Evolutionary conservation across 2,113 vertebrate species (phyloP).

Genomic region (Sus scrofa): DNA sequence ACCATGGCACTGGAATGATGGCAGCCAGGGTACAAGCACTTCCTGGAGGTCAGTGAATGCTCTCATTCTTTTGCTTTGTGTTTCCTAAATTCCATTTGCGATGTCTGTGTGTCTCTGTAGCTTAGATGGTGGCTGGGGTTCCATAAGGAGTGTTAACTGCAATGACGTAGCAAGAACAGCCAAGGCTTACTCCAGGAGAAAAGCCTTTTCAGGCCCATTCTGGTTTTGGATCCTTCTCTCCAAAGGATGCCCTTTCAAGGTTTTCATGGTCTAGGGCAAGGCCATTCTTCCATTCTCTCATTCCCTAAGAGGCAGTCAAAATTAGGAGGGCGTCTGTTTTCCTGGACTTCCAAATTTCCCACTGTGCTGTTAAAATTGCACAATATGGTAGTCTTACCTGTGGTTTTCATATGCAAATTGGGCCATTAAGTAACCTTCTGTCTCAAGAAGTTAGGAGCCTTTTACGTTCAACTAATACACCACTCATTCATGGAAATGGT

Average conservation of each 20-base stretch:
- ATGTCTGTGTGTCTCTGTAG: neutral
- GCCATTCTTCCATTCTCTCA: neutral
- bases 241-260: neutral
- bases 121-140: neutral
- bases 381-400: slow-evolving; percentile 61
- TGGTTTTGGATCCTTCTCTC: neutral
- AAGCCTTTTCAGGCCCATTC: neutral
- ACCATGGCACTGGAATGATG: neutral
- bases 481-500: neutral
- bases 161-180: neutral
- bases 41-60: neutral
- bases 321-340: neutral
- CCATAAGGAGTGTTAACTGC: neutral
- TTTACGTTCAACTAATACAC: slow-evolving; percentile 9
- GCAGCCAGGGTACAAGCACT: neutral
- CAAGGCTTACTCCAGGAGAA: neutral
- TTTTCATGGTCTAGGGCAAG: neutral
- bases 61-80: neutral
- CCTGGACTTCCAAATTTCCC: slow-evolving; percentile 71
- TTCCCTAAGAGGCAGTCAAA: neutral
- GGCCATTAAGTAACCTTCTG: slow-evolving; percentile 54
- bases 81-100: neutral
- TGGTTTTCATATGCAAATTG: slow-evolving; percentile 70
- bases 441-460: slow-evolving; percentile 59
- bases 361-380: slow-evolving; percentile 81